These are phyloP conservation scores for Candidula unifasciata DNA, from an alignment of 2,888 invertebrate species.

Conservation along the genomic window DNA sequence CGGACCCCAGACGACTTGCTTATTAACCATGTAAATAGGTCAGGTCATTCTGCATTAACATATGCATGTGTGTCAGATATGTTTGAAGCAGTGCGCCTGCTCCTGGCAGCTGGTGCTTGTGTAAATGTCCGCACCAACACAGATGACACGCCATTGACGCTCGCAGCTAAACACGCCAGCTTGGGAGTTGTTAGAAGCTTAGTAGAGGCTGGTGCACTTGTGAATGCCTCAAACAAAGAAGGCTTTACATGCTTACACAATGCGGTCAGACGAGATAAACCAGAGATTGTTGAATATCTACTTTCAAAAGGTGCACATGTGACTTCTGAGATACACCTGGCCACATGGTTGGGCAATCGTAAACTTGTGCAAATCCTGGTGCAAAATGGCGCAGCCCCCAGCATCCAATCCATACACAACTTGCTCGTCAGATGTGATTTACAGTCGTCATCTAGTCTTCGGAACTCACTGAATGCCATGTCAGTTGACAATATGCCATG, in stretches of 20 bases:
- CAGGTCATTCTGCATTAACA: constrained; percentile 27
- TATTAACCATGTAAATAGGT: constrained; percentile 27
- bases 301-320: constrained; percentile 26
- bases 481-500: background rate
- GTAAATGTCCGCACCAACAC: constrained; percentile 24
- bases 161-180: constrained; percentile 7
- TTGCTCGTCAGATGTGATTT: background rate
- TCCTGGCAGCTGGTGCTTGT: constrained; percentile 10
- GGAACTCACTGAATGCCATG: background rate
- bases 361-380: constrained; percentile 22
- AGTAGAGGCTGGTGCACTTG: background rate
- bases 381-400: constrained; percentile 36
- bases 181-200: constrained; percentile 11
- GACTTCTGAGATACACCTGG: constrained; percentile 27
- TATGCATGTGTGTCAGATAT: constrained; percentile 16
- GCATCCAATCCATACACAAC: constrained; percentile 6
- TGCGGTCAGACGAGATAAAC: constrained; percentile 6
- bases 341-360: background rate
- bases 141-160: constrained; percentile 7
- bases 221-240: constrained; percentile 13
- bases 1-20: constrained; percentile 26
- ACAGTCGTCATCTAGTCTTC: background rate
- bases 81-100: background rate
- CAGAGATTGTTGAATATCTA: constrained; percentile 4
- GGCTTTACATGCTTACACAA: constrained; percentile 1